Evolutionary conservation across 2,888 invertebrate species (phyloP).

Genomic region (Leptinotarsa tumamoca): DNA sequence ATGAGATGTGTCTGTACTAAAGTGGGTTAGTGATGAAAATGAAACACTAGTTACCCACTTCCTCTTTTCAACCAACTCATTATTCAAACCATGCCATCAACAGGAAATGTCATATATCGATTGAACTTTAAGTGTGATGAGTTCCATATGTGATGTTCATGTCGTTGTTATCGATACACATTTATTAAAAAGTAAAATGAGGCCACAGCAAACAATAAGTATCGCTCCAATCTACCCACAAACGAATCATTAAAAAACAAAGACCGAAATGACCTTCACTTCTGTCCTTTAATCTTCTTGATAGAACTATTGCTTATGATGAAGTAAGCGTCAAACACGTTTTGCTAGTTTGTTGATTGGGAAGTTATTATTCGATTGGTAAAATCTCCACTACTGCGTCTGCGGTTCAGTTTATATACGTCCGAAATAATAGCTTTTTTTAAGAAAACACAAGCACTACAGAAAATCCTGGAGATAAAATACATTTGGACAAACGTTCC

Average conservation of each 20-base stretch:
- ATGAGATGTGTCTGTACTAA: not conserved
- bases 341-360: not conserved
- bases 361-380: not conserved
- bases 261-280: slow-evolving; percentile 2
- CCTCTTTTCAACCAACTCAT: slow-evolving; percentile 1
- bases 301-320: not conserved
- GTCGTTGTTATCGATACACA: not conserved
- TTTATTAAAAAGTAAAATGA: slow-evolving; percentile 14
- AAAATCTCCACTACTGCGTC: not conserved
- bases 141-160: slow-evolving; percentile 13
- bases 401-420: not conserved
- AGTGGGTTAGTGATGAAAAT: not conserved
- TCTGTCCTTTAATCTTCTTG: not conserved
- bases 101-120: not conserved
- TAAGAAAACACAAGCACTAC: too few species aligned
- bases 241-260: slow-evolving; percentile 7
- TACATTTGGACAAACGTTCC: too few species aligned
- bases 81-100: not conserved
- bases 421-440: too few species aligned
- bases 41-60: not conserved
- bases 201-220: slow-evolving; percentile 8
- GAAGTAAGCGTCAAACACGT: not conserved
- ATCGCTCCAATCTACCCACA: slow-evolving; percentile 7
- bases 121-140: slow-evolving; percentile 14
- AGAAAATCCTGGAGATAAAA: too few species aligned